These are phyloP conservation scores for Epicauta chinensis DNA, from an alignment of 1,140 invertebrate species.

Conservation along the genomic window DNA sequence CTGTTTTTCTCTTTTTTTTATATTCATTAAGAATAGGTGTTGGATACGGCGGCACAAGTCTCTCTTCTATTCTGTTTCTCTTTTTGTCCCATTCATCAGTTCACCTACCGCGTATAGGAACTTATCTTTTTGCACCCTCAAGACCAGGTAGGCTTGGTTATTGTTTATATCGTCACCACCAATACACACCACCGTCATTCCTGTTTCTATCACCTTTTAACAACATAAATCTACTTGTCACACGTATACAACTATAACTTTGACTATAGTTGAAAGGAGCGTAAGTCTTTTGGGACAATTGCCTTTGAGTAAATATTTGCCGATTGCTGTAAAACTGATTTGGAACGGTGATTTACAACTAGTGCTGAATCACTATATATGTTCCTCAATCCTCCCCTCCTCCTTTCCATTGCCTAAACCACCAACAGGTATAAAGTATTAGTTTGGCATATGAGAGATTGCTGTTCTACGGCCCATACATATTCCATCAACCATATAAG, in stretches of 20 bases:
- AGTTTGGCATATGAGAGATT: conserved; percentile 1
- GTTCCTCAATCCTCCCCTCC: conserved; percentile 3
- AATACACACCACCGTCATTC: too few species aligned
- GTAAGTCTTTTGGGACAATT: conserved; percentile 19
- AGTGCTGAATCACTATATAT: conserved; percentile 33
- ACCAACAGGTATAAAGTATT: conserved; percentile 2
- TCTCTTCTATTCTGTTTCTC: conserved; percentile 2
- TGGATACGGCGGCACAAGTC: conserved; percentile 6
- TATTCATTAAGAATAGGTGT: conserved; percentile 10
- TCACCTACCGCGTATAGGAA: conserved; percentile 2
- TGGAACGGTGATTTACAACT: conserved; percentile 30
- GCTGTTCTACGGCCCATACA: conserved; percentile 1
- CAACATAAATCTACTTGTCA: conserved; percentile 36
- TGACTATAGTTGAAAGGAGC: conserved; percentile 20
- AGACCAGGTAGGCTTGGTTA: conserved; percentile 19
- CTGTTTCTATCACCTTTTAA: conserved; percentile 8
- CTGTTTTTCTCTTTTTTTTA: not conserved
- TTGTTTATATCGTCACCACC: not conserved
- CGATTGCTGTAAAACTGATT: conserved; percentile 27
- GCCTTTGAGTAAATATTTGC: conserved; percentile 36
- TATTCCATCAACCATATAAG: not conserved
- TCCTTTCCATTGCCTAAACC: not conserved
- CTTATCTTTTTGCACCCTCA: conserved; percentile 1
- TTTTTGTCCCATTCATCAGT: too few species aligned
- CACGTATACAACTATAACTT: conserved; percentile 19